Percentiles rank a stretch among this genome's conserved stretches.
Evolutionary conservation across 2,113 vertebrate genomes (phyloP).

Genomic region (Cryptomyrus ogoouensis): DNA sequence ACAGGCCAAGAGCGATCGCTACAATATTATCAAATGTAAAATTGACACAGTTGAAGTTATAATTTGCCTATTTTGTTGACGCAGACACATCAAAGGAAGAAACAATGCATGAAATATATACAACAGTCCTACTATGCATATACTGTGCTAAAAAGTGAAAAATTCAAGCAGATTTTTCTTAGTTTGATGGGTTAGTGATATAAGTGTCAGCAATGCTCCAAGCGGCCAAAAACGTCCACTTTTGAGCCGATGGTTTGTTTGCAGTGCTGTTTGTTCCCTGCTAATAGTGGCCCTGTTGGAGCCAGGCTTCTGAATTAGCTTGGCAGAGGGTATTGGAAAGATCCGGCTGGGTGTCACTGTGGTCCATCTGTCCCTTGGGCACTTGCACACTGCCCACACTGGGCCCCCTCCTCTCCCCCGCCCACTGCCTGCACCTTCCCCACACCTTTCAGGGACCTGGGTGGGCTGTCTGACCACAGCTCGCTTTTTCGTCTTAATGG

Average conservation of each 20-base stretch:
- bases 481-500: not conserved
- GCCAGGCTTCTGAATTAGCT: slow-evolving; percentile 60
- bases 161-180: not conserved
- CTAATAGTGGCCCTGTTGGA: slow-evolving; percentile 59
- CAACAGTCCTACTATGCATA: not conserved
- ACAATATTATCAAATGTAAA: not conserved
- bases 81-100: not conserved
- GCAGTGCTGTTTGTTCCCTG: slow-evolving; percentile 50
- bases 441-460: not conserved
- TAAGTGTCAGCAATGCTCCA: not conserved
- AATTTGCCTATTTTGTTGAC: not conserved
- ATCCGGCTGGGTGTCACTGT: slow-evolving; percentile 51
- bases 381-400: slow-evolving; percentile 15
- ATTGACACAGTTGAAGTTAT: not conserved
- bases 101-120: not conserved
- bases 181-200: not conserved
- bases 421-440: not conserved
- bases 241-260: slow-evolving; percentile 44
- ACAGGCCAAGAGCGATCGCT: not conserved
- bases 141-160: not conserved
- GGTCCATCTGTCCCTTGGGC: slow-evolving; percentile 58
- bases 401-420: not conserved
- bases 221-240: not conserved
- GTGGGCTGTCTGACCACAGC: not conserved
- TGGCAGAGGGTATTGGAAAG: slow-evolving; percentile 66